Conservation (phyloP, 2,888 invertebrate species). For the Acronicta psi region DNA sequence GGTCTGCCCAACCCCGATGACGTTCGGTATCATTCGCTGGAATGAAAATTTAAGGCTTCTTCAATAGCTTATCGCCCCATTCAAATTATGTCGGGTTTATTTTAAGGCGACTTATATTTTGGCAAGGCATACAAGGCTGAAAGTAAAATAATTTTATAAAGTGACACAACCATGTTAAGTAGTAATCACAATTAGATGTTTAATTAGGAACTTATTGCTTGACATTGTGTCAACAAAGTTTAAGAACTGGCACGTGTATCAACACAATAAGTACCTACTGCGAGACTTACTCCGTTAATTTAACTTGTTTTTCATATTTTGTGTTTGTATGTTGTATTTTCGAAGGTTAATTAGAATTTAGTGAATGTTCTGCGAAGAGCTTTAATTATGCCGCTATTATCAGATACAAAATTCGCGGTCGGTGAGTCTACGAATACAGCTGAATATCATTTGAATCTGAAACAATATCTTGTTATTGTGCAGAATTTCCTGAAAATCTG, state of each 20-base stretch:
- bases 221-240: slow-evolving; percentile 44
- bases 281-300: slow-evolving; percentile 38
- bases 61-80: slow-evolving; percentile 5
- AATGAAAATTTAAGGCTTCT: slow-evolving; percentile 22
- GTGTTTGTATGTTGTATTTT: slow-evolving; percentile 3
- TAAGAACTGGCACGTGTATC: slow-evolving; percentile 33
- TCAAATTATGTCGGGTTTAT: background rate
- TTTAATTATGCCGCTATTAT: background rate
- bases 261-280: slow-evolving; percentile 17
- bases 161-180: slow-evolving; percentile 22
- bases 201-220: slow-evolving; percentile 46
- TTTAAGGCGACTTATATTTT: slow-evolving; percentile 4
- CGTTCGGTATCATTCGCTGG: slow-evolving; percentile 10
- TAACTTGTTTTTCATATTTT: slow-evolving; percentile 36
- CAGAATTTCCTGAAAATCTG: too few relatives aligned
- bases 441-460: background rate
- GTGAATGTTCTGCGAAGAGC: slow-evolving; percentile 1
- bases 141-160: slow-evolving; percentile 22
- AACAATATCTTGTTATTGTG: background rate
- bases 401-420: background rate
- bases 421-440: background rate
- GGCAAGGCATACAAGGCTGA: slow-evolving; percentile 1
- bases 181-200: slow-evolving; percentile 43
- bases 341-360: slow-evolving; percentile 10
- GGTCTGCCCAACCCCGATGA: slow-evolving; percentile 14